A percentile compares a stretch with the other conserved stretches of the same genome.
These are phyloP conservation scores for Actenoides lindsayi DNA, from an alignment of 2,113 vertebrate genomes.

Conservation along the genomic window DNA sequence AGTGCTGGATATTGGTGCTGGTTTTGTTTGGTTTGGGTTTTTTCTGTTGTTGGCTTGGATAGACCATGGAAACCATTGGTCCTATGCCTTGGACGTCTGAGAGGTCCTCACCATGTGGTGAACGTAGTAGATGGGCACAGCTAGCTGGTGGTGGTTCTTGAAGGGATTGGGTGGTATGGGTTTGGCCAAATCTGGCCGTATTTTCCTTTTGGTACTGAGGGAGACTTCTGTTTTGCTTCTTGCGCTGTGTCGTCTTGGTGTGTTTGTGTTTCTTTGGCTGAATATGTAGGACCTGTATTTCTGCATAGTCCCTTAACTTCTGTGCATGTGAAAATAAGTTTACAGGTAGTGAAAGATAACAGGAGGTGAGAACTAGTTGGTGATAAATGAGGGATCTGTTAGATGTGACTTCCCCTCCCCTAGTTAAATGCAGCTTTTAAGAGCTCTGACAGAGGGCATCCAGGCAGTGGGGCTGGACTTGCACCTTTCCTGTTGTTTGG, in stretches of 20 bases:
- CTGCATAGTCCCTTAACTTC: neutral
- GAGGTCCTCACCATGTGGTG: accelerated
- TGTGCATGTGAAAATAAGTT: accelerated
- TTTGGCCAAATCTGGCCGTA: accelerated
- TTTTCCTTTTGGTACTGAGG: neutral
- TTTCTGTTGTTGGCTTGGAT: neutral
- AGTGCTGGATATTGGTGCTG: accelerated
- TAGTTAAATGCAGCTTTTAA: neutral
- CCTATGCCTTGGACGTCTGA: accelerated
- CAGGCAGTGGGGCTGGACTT: neutral
- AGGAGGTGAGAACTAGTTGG: neutral
- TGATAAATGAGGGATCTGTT: neutral
- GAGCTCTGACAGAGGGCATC: neutral
- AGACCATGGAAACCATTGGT: accelerated
- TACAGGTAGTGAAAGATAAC: neutral
- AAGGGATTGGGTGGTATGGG: neutral
- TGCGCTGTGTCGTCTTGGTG: neutral
- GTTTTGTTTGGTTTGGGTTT: no score
- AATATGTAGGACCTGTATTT: no score
- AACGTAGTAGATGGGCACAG: accelerated
- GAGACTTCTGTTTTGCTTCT: neutral
- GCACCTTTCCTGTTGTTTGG: neutral
- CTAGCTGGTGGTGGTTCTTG: neutral
- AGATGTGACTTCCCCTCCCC: neutral
- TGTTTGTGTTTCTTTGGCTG: neutral